A percentile compares a stretch with the other conserved stretches of the same genome.
Evolutionary conservation across 2,797 vertebrate species (phyloP).

Genomic region (Poeciliopsis turneri): DNA sequence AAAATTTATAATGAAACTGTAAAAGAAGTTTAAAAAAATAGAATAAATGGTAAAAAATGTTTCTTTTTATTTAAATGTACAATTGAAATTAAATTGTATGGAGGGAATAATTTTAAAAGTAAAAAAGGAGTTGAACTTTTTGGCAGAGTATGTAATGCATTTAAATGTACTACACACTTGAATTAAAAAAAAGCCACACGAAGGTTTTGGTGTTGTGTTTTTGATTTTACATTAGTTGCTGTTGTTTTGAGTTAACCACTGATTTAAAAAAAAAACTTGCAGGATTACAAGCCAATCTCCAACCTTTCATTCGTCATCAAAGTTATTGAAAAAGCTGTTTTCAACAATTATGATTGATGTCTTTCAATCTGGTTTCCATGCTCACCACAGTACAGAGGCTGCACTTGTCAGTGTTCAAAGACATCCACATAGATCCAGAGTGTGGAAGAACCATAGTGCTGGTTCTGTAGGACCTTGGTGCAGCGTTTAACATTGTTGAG

Average conservation of each 20-base stretch:
- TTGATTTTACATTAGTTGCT: neutral
- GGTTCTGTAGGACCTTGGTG: too few species aligned
- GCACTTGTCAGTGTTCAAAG: neutral
- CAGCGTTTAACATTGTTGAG: too few species aligned
- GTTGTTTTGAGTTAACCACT: neutral
- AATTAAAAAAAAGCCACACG: slow-evolving; percentile 65
- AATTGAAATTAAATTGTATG: slow-evolving; percentile 69
- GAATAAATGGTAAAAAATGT: slow-evolving; percentile 44
- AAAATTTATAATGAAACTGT: slow-evolving; percentile 84
- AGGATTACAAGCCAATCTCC: neutral
- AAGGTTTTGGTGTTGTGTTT: neutral
- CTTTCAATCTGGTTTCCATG: neutral
- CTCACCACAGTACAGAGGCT: neutral
- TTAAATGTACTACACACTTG: slow-evolving; percentile 65
- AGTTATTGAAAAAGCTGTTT: neutral
- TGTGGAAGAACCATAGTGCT: too few species aligned
- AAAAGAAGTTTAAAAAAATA: slow-evolving; percentile 77
- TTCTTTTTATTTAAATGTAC: slow-evolving; percentile 84
- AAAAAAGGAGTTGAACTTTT: slow-evolving; percentile 44
- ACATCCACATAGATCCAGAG: too few species aligned
- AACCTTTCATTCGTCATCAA: neutral
- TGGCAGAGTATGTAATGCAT: slow-evolving; percentile 23
- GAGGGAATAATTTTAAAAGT: slow-evolving; percentile 63
- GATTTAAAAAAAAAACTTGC: neutral
- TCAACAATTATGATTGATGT: neutral